A percentile compares a stretch with the other conserved stretches of the same genome.
These are phyloP conservation scores for Anguilla anguilla DNA, from an alignment of 2,797 vertebrate genomes.

Conservation along the genomic window DNA sequence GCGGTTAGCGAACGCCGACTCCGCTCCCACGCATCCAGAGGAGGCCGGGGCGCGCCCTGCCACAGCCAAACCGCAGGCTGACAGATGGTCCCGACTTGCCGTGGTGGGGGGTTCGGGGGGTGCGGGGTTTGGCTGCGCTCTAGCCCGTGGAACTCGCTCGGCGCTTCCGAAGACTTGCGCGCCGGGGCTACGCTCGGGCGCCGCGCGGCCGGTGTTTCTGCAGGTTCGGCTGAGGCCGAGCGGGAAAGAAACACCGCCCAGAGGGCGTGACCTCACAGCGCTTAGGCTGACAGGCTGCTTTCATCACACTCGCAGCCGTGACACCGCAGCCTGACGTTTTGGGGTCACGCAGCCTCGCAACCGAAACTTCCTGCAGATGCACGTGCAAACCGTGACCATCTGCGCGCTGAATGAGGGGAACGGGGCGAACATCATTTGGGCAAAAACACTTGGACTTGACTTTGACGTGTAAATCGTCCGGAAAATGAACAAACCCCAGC, in stretches of 20 bases:
- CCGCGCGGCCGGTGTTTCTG: neutral
- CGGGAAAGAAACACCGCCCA: neutral
- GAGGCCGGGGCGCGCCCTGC: constrained; percentile 15
- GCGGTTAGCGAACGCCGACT: constrained; percentile 37
- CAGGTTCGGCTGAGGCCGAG: neutral
- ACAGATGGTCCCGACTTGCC: neutral
- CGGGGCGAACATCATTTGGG: neutral
- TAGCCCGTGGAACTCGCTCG: neutral
- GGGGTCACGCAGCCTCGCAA: no score
- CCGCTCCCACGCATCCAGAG: constrained; percentile 22
- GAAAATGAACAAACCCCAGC: neutral
- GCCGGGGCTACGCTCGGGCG: no score
- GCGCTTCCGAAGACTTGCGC: no score
- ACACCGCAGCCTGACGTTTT: neutral
- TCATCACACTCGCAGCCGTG: neutral
- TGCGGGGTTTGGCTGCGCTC: neutral
- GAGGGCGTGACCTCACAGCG: neutral
- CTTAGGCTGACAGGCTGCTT: no score
- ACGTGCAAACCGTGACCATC: neutral
- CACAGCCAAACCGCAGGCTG: constrained; percentile 11
- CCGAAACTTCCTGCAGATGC: neutral
- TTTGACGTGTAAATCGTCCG: neutral
- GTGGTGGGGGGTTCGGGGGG: neutral
- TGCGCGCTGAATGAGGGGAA: neutral
- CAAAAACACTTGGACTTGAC: neutral